Base-by-base conservation (phyloP, 2,113 vertebrate species). In the Corythaixoides concolor region DNA sequence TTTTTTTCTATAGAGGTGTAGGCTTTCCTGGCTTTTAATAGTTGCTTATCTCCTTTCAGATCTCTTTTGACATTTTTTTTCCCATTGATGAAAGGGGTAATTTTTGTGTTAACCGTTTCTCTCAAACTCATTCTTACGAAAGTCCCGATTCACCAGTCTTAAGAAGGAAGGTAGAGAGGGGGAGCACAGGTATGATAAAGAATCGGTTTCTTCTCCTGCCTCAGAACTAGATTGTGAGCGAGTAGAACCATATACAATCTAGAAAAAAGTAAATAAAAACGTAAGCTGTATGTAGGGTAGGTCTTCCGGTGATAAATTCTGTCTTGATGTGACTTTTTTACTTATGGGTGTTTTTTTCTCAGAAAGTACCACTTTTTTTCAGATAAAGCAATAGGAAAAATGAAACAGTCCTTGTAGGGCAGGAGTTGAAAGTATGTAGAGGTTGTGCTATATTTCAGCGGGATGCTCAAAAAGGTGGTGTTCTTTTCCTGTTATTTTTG, bases 401-500 rank as follows among this genome's bases (percentile, higher is more conserved):
- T 75, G 52, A 68, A 90, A 32, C 26, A 6, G 7, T 56, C 45
- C 43, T 85, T 53, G 37, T 75, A 84, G 63, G n/a, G 37, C 80
- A 55, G 81, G 85, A 92, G 50, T 73, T 76, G 43, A 86, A 90
- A 78, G 30, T 85, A 45, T 56, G 49, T 69, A 53, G 77, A 93
- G 60, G 69, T 90, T 27, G 23, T 87, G 60, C 83, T 89, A 60
- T 74, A 50, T 94, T 91, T 88, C 87, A 55, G 59, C 87, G 59
- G 87, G 49, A 21, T 70, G 41, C 79, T 85, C 28, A 69, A 39
- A 87, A 82, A 80, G 60, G 26, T 47, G 53, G 59, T 90, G 27
- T 82, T 85, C 55, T 87, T 95, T 45, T 83, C 41, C 67, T 84
- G 41, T 93, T 60, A 83, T 81, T 94, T 73, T 87, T 77, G n/a